Evolutionary conservation across 1,140 invertebrate species (phyloP).

Genomic region (Arctopsyche grandis): DNA sequence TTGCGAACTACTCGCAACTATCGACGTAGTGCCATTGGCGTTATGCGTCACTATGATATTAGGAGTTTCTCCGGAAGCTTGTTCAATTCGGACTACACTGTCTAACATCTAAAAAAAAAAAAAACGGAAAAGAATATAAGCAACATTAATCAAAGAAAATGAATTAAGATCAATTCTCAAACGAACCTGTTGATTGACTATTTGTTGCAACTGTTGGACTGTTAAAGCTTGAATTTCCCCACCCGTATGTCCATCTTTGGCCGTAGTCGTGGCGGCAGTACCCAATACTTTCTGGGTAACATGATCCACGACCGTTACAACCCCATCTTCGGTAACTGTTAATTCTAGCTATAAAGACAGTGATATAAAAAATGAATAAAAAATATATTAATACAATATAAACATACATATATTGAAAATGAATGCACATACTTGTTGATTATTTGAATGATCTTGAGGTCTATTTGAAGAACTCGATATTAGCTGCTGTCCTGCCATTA

Average conservation of each 20-base stretch:
- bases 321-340: constrained; percentile 66
- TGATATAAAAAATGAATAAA: constrained; percentile 41
- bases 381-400: neutral
- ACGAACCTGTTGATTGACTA: constrained; percentile 61
- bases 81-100: constrained; percentile 65
- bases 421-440: constrained; percentile 59
- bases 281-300: constrained; percentile 62
- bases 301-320: constrained; percentile 65
- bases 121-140: neutral
- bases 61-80: constrained; percentile 62
- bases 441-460: constrained; percentile 52
- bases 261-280: constrained; percentile 62
- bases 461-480: constrained; percentile 31
- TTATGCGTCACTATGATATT: constrained; percentile 66
- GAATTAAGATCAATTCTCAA: neutral
- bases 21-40: constrained; percentile 64
- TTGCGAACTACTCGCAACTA: constrained; percentile 59
- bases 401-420: neutral
- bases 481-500: constrained; percentile 45
- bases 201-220: constrained; percentile 65
- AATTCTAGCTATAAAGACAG: constrained; percentile 63
- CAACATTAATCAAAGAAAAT: neutral
- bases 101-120: constrained; percentile 60
- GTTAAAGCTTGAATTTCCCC: constrained; percentile 62
- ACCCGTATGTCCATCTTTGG: constrained; percentile 57